Percentiles rank a stretch among this genome's conserved stretches.
Evolutionary conservation across 2,888 invertebrate genomes (phyloP).

Genomic region (Flexamia atlantica): DNA sequence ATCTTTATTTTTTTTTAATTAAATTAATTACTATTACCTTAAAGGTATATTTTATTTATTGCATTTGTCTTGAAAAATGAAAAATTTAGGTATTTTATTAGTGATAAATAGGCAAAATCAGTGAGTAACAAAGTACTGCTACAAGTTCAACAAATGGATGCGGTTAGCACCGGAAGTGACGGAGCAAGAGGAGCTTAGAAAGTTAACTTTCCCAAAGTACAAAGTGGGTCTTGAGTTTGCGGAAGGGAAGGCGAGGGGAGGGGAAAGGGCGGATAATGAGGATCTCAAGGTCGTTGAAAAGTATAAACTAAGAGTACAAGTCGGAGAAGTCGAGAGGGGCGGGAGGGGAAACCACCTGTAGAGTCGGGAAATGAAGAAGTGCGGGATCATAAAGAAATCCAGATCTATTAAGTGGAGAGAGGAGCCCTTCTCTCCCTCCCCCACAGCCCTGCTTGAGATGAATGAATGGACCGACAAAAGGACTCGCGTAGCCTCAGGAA

Average conservation of each 20-base stretch:
- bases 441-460: conserved; percentile 41
- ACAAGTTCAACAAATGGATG: conserved; percentile 12
- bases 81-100: too few species aligned
- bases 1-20: too few species aligned
- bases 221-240: conserved; percentile 25
- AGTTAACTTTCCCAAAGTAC: conserved; percentile 18
- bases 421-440: conserved; percentile 18
- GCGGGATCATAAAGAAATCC: conserved; percentile 63
- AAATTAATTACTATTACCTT: too few species aligned
- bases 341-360: conserved; percentile 53
- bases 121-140: background rate
- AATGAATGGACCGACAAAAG: conserved; percentile 59
- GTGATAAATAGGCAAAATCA: background rate
- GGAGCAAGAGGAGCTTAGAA: conserved; percentile 12
- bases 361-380: conserved; percentile 55
- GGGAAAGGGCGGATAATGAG: conserved; percentile 35
- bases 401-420: conserved; percentile 60
- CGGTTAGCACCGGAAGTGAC: background rate
- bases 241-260: background rate
- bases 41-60: too few species aligned
- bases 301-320: conserved; percentile 55
- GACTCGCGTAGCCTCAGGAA: conserved; percentile 53
- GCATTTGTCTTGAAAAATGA: too few species aligned
- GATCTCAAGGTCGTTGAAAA: conserved; percentile 56
- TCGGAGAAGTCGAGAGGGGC: background rate